phyloP scores from a whole-genome alignment of 2,888 invertebrate genomes.

The Rhorus exstirpatorius region DNA sequence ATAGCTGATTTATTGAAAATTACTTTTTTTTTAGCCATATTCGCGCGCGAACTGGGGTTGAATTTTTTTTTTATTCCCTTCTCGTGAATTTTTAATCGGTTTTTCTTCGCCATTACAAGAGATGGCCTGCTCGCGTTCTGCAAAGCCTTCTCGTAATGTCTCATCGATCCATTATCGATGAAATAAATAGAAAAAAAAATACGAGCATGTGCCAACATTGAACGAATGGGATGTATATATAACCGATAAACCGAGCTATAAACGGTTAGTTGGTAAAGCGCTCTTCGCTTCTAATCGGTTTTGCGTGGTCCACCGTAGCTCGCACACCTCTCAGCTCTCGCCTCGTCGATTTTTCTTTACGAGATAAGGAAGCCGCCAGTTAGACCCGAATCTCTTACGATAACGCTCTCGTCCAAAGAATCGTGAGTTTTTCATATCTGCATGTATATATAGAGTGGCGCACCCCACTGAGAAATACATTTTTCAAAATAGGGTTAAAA shows the following conservation, averaged over 20 bases:
- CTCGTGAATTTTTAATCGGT: neutral
- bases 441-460: neutral
- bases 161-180: constrained; percentile 41
- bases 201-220: neutral
- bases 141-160: constrained; percentile 16
- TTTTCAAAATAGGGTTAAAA: neutral
- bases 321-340: constrained; percentile 8
- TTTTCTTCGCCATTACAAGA: constrained; percentile 5
- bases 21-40: neutral
- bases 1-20: constrained; percentile 12
- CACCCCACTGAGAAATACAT: neutral
- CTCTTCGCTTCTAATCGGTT: constrained; percentile 25
- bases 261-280: constrained; percentile 11
- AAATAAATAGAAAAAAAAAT: constrained; percentile 3
- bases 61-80: neutral
- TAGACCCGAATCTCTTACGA: neutral
- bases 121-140: constrained; percentile 1
- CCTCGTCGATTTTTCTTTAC: constrained; percentile 3
- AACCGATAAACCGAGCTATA: too few relatives aligned
- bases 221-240: neutral
- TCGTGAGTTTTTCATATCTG: neutral
- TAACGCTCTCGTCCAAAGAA: neutral
- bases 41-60: too few relatives aligned
- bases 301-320: constrained; percentile 13
- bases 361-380: constrained; percentile 18